Evolutionary conservation across 2,797 vertebrate genomes (phyloP), one percentile per base, ranked within the genome.

Genomic region (Gymnoscopelus braueri): DNA sequence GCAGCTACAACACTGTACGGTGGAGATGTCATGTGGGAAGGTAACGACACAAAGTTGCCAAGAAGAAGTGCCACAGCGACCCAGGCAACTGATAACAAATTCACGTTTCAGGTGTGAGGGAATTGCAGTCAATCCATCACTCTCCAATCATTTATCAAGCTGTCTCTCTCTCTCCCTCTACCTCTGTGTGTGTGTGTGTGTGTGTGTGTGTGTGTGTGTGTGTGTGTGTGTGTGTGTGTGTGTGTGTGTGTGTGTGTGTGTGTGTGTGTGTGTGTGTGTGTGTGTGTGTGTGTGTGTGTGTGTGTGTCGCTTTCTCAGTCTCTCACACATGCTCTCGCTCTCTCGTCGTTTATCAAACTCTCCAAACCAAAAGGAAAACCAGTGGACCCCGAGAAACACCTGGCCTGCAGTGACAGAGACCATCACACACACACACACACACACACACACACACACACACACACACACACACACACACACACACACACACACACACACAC

Each of bases 301-400:
- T 63, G 48, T 57, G 13, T 67, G 66, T 51, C n/a, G n/a, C 4
- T 35, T 0, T 35, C 4, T 35, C 4, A 5, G 35, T 35, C n/a
- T 12, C 39, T 19, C 23, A 13, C 23, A 13, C 23, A 26, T 26
- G 10, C 13, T 5, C 13, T 13, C 26, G 10, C 50, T 10, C 23
- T 76, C 78, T 77, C 71, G 75, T 70, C 88, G 90, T 91, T 82
- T 77, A 87, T 92, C 91, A 92, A 87, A 77, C 78, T 79, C 79
- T 60, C 63, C 82, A 84, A 87, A 89, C 86, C 87, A 88, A 89
- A 91, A 78, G 84, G 12, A 84, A 88, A 90, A 85, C 69, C 86
- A 90, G 74, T 47, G 6, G 76, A 90, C 86, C 89, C 80, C 70
- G 81, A 87, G 87, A 82, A 84, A 75, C 89, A 91, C 89, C 91